Evolutionary conservation across 1,140 invertebrate genomes (phyloP), one percentile per base, ranked within the genome.

Genomic region (Diorhabda carinulata): DNA sequence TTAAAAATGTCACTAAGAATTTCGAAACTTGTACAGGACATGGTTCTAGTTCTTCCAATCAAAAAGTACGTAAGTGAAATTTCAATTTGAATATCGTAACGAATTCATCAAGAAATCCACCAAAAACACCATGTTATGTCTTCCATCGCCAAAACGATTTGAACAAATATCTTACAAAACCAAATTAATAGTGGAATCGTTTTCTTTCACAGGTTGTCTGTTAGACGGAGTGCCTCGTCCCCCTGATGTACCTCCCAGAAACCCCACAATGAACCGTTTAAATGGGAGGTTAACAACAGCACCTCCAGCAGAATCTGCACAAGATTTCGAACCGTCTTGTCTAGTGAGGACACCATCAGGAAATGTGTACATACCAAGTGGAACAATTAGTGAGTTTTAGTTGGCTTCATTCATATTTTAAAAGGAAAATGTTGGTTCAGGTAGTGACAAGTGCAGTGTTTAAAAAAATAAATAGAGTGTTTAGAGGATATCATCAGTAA

Each of bases 331-430:
- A 82, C 92, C 93, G 73, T 93, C 93, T 79, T 96, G 93, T 83
- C 87, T 96, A 76, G 92, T 95, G 76, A 88, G 93, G 81, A 95
- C 92, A 66, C 89, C 92, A 73, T 94, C 92, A 71, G 94, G 93
- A 78, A 95, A 93, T 85, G 93, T 95, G 80, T 96, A 95, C 85
- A 93, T 95, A 88, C 93, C 93, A 82, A 90, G 91, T 84, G 91
- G 91, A 90, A 86, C 85, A 78, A 76, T 85, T 78, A 85, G 84
- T 85, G 79, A 85, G 83, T 85, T 78, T 56, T 68, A 60, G 44
- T 42, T 42, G 47, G 47, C 47, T 52, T 40, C 9, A 47, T 40
- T 6, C 3, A 65, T 65, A 9, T 43, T 9, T n/a, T 64, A 25
- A 25, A 25, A 25, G 25, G 47, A 52, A 52, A 52, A 52, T 52